These are phyloP conservation scores for Coremacera marginata DNA, from an alignment of 2,888 invertebrate species.

Conservation along the genomic window DNA sequence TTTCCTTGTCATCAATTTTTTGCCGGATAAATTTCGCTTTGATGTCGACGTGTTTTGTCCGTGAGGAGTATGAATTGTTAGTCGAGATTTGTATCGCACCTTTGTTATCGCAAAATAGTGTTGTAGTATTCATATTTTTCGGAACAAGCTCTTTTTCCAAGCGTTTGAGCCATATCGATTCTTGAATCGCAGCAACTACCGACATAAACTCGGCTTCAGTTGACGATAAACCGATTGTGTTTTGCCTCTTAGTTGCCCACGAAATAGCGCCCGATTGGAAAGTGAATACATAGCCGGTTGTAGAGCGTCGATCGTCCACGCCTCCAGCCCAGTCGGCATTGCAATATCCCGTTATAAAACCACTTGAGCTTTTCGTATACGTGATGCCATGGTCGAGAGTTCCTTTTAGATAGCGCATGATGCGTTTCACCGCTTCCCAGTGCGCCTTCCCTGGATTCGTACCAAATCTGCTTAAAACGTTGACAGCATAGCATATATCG, in stretches of 20 bases:
- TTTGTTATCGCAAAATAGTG: conserved; percentile 39
- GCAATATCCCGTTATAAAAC: conserved; percentile 33
- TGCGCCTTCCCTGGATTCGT: conserved; percentile 45
- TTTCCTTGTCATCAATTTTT: conserved; percentile 27
- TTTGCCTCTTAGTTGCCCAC: conserved; percentile 46
- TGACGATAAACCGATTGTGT: conserved; percentile 45
- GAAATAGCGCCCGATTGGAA: conserved; percentile 43
- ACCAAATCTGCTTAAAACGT: conserved; percentile 42
- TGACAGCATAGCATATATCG: conserved; percentile 42
- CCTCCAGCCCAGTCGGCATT: conserved; percentile 46
- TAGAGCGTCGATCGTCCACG: conserved; percentile 40
- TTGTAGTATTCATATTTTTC: conserved; percentile 8
- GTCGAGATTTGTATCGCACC: conserved; percentile 39
- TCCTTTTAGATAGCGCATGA: conserved; percentile 39
- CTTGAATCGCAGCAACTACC: conserved; percentile 44
- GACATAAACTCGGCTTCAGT: conserved; percentile 50
- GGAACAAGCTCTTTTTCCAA: conserved; percentile 17
- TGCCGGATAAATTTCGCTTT: conserved; percentile 44
- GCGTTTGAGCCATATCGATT: conserved; percentile 45
- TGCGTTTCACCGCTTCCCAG: conserved; percentile 43
- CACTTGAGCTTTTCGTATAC: conserved; percentile 19
- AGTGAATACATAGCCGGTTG: conserved; percentile 42
- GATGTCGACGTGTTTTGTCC: conserved; percentile 44
- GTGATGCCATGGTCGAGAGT: conserved; percentile 26
- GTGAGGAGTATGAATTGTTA: conserved; percentile 38